phyloP scores from a whole-genome alignment of 37 sponge, comb jelly and placozoan species.

The Diacarnus erythraeanus region DNA sequence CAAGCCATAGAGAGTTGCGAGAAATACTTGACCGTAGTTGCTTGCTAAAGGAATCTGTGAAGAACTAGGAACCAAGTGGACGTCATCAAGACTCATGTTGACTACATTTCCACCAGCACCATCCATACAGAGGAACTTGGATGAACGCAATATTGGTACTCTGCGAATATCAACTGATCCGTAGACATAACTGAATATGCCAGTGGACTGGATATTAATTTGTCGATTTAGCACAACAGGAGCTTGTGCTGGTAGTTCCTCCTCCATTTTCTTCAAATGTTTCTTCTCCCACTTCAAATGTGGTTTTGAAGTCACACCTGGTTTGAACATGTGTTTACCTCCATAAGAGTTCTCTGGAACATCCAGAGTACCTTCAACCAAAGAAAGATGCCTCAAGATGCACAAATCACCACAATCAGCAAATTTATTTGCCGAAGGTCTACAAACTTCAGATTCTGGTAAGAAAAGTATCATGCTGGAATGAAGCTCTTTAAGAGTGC shows the following conservation, averaged over 20 bases:
- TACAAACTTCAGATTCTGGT: conserved; percentile 4
- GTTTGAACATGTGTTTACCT: conserved; percentile 45
- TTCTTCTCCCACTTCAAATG: conserved; percentile 58
- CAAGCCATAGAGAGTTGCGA: conserved; percentile 43
- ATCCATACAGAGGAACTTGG: conserved; percentile 59
- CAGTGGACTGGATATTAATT: conserved; percentile 9
- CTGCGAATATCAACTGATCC: conserved; percentile 70
- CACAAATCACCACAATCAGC: conserved; percentile 39
- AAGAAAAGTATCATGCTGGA: conserved; percentile 59
- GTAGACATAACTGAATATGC: conserved; percentile 46
- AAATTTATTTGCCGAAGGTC: not conserved
- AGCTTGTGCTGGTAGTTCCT: conserved; percentile 40
- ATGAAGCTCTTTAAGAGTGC: conserved; percentile 27
- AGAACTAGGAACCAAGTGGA: conserved; percentile 23
- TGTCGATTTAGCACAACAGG: conserved; percentile 19
- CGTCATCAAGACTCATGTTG: conserved; percentile 64
- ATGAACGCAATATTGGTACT: conserved; percentile 59
- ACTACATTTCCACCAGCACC: conserved; percentile 39
- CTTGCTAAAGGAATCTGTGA: conserved; percentile 73
- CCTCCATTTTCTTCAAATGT: conserved; percentile 47
- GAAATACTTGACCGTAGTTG: conserved; percentile 69
- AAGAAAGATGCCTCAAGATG: conserved; percentile 43
- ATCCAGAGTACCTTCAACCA: conserved; percentile 17
- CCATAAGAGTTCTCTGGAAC: conserved; percentile 44
- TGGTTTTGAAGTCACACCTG: conserved; percentile 43